Evolutionary conservation across 2,113 vertebrate genomes (phyloP), one percentile per base, ranked within the genome.

Genomic region (Tyto alba): DNA sequence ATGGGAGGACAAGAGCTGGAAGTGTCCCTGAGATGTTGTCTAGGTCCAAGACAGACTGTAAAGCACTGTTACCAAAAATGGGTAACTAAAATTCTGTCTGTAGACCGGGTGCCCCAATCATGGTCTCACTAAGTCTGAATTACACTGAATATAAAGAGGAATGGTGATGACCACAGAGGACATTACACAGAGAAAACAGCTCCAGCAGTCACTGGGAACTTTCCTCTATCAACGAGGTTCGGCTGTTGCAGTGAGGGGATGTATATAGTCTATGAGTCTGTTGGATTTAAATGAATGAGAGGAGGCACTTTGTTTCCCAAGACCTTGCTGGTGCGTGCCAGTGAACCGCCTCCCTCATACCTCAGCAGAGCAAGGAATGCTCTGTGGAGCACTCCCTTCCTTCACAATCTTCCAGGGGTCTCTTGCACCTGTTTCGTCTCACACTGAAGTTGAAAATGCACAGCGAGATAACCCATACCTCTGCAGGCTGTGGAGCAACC

Each of bases 381-480:
- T 83, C 48, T 83, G 47, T 53, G 22, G 34, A 85, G 50, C 48
- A 64, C 80, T 93, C 84, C 87, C 80, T 92, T 92, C 63, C 36
- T 74, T 93, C 38, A 1, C 43, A 78, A 45, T 20, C 71, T 88
- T 94, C 48, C 78, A 86, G 32, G 53, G 38, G 23, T 60, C 78
- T 89, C 82, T 64, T 86, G 43, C 93, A 96, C 94, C 86, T 95
- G 89, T 89, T 97, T 93, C 4, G 0, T 89, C 77, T 92, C 41
- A 18, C 64, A 29, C 17, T 71, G 43, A 78, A 81, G 50, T 45
- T n/a, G 41, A 75, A 94, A 95, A 90, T 62, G 76, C 55, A 66
- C 30, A 36, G 75, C 72, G 75, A 96, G 93, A 93, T 82, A 96
- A 90, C 59, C 68, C 53, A 29, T 83, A 62, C n/a, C 67, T 91